A percentile compares a stretch with the other conserved stretches of the same genome.
phyloP scores from a whole-genome alignment of 2,888 invertebrate genomes.

The Tenthredo amoena region DNA sequence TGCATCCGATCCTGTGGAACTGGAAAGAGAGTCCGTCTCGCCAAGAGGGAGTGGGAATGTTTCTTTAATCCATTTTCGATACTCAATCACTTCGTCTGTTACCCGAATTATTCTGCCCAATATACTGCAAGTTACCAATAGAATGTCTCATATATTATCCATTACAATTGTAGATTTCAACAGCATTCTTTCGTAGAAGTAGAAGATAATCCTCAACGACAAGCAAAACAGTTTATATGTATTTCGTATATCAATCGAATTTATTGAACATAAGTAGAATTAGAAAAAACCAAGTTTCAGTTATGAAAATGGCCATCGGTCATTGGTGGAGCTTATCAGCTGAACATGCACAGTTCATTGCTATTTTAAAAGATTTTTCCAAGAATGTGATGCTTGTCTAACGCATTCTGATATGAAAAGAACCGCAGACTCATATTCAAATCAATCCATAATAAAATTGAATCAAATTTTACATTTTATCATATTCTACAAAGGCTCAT shows the following conservation, averaged over 20 bases:
- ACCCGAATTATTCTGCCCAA: slow-evolving; percentile 95
- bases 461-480: neutral
- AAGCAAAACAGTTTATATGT: neutral
- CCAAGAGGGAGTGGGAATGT: slow-evolving; percentile 74
- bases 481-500: neutral
- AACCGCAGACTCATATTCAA: neutral
- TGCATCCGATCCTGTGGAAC: slow-evolving; percentile 76
- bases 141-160: slow-evolving; percentile 28
- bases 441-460: neutral
- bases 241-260: no score
- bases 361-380: neutral
- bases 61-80: slow-evolving; percentile 84
- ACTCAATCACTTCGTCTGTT: slow-evolving; percentile 93
- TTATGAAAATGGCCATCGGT: neutral
- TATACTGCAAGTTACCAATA: slow-evolving; percentile 80
- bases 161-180: neutral
- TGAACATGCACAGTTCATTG: neutral
- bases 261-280: neutral
- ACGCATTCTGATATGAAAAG: neutral
- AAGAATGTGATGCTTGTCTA: neutral
- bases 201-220: neutral
- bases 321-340: neutral
- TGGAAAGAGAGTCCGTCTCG: slow-evolving; percentile 75
- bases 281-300: neutral
- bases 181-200: neutral